Conservation (phyloP, 2,113 vertebrate genomes). For the Misgurnus anguillicaudatus region DNA sequence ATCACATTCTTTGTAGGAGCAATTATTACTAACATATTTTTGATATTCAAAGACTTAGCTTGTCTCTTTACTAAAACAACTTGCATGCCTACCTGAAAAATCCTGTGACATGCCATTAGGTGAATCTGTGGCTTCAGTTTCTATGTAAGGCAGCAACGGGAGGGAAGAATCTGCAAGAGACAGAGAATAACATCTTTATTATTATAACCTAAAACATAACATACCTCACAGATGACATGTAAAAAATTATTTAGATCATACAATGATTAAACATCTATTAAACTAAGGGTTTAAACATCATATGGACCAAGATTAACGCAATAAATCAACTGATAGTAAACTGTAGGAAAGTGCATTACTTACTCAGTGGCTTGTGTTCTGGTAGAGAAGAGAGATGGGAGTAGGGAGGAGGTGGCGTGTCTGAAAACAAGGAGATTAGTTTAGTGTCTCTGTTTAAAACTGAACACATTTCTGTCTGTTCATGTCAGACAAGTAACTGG, state of each 20-base stretch:
- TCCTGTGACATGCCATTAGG: constrained; percentile 79
- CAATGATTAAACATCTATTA: background rate
- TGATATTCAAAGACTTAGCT: background rate
- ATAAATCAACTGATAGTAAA: background rate
- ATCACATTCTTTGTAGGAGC: background rate
- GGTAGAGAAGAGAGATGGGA: constrained; percentile 86
- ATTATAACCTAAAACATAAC: background rate
- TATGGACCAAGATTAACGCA: background rate
- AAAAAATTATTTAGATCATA: background rate
- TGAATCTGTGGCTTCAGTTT: constrained; percentile 85
- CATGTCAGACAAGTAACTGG: background rate
- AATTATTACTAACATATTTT: background rate
- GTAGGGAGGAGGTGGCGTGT: constrained; percentile 95
- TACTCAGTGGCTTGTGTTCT: constrained; percentile 95
- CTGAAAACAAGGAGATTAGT: constrained; percentile 75
- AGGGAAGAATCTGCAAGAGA: constrained; percentile 79
- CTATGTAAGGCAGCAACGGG: constrained; percentile 94
- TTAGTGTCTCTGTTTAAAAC: background rate
- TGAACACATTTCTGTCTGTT: background rate
- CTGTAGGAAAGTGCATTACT: constrained; percentile 58
- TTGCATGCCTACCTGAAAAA: constrained; percentile 84
- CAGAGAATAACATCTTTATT: background rate
- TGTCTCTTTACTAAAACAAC: too few relatives aligned
- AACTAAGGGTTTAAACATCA: background rate
- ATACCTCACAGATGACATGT: background rate